Evolutionary conservation across 2,113 vertebrate genomes (phyloP), one percentile per base, ranked within the genome.

Genomic region (Dasyurus viverrinus): DNA sequence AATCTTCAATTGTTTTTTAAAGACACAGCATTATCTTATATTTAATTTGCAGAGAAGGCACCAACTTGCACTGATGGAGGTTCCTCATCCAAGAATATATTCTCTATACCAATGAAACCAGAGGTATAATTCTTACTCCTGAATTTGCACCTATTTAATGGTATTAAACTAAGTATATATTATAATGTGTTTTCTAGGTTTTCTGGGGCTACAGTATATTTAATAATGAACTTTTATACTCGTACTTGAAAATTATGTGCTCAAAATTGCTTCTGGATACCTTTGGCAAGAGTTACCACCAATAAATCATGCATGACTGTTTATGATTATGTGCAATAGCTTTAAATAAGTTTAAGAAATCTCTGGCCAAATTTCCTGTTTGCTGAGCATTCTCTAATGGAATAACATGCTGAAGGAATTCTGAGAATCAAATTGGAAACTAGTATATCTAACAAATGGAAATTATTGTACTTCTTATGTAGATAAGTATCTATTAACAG

Each of bases 401-500:
- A 0, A 42, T 89, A 53, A 54, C 90, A 27, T 76, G 95, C 91
- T 92, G 16, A 93, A 97, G 95, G 95, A 16, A 84, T 25, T 8
- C 90, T 89, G 27, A 94, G 60, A 50, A 92, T 93, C 84, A 94
- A 94, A 89, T 52, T n/a, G 76, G 36, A 68, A 95, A 36, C 5
- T 92, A 30, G 54, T 94, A 42, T 92, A 95, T 22, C 36, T 92
- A n/a, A 36, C 90, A 96, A 94, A 94, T 93, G 26, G 50, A 46
- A 89, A 52, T 46, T 46, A 52, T 4, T 50, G 0, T 89, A 92
- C 76, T 12, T 76, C 94, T 96, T 89, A 93, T 91, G 2, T 14
- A 93, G 26, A 95, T 95, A 94, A 36, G 0, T 94, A 95, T 94
- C 4, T 93, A 93, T 26, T 95, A 94, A 84, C n/a, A 96, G 50